A percentile compares a stretch with the other conserved stretches of the same genome.
phyloP scores from a whole-genome alignment of 2,797 vertebrate genomes.

The Sebastes vulpes region DNA sequence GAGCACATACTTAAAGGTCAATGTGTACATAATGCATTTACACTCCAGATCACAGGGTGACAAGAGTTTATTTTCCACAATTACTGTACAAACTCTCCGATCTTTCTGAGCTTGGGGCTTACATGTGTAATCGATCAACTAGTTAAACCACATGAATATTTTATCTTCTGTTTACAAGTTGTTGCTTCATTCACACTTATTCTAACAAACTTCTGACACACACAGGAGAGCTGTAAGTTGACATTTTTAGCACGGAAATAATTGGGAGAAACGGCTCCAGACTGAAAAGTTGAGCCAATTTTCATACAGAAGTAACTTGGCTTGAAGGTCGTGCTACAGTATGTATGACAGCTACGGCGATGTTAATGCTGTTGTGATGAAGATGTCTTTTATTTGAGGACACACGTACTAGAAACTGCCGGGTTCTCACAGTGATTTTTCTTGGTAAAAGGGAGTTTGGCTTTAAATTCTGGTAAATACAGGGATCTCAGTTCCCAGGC shows the following conservation, averaged over 20 bases:
- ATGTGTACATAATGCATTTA: not conserved
- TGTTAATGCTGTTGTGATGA: not conserved
- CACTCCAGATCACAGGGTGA: not conserved
- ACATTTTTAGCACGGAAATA: slow-evolving; percentile 8
- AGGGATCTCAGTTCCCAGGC: not conserved
- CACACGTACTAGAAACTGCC: not conserved
- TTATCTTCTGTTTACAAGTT: slow-evolving; percentile 1
- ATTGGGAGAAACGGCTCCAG: slow-evolving; percentile 6
- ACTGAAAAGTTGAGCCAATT: not conserved
- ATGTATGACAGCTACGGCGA: not conserved
- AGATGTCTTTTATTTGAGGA: not conserved
- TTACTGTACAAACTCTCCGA: not conserved
- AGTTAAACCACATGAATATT: not conserved
- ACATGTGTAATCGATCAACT: not conserved
- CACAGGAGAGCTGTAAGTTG: not conserved
- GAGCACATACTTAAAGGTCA: not conserved
- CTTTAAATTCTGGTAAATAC: not conserved
- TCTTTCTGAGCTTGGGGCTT: not conserved
- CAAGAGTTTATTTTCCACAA: not conserved
- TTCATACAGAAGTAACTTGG: not conserved
- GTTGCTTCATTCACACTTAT: slow-evolving; percentile 5
- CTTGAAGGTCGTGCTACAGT: slow-evolving; percentile 1
- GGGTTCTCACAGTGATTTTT: not conserved
- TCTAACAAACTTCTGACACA: not conserved
- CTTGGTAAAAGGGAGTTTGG: not conserved